Conservation (phyloP, 2,888 invertebrate genomes). For the Venustoraphidia nigricollis region DNA sequence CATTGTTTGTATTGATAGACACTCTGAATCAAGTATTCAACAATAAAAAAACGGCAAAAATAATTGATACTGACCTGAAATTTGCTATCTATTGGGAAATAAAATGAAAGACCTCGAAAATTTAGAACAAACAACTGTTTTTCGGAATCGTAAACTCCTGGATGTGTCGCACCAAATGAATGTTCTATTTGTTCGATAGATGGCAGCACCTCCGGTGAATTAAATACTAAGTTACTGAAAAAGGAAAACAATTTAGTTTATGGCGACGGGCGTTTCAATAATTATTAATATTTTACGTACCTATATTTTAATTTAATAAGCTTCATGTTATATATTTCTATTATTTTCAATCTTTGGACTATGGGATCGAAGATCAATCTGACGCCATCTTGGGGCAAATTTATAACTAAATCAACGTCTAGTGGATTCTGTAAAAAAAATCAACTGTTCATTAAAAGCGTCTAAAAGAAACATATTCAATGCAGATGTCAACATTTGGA, state of each 20-base stretch:
- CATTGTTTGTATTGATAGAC: neutral
- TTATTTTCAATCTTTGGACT: conserved; percentile 87
- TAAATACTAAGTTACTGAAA: conserved; percentile 65
- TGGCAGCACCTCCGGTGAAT: conserved; percentile 87
- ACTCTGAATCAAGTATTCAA: neutral
- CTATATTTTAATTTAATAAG: conserved; percentile 93
- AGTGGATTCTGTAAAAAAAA: conserved; percentile 69
- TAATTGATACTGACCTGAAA: conserved; percentile 44
- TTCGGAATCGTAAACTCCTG: conserved; percentile 92
- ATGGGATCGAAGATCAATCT: conserved; percentile 93
- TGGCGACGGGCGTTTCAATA: neutral
- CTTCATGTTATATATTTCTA: conserved; percentile 96
- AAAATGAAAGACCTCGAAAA: conserved; percentile 93
- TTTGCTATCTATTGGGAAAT: conserved; percentile 89
- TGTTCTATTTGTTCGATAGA: conserved; percentile 97
- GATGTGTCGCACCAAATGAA: conserved; percentile 97
- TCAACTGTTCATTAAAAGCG: neutral
- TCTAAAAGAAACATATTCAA: no score
- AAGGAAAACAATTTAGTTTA: conserved; percentile 6
- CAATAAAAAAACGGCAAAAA: conserved; percentile 13
- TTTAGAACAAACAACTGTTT: conserved; percentile 90
- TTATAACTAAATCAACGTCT: conserved; percentile 88
- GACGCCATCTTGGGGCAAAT: conserved; percentile 92
- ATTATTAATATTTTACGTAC: conserved; percentile 36
- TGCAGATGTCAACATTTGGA: no score